phyloP scores from a whole-genome alignment of 2,888 invertebrate species.

The Meteorus colon region DNA sequence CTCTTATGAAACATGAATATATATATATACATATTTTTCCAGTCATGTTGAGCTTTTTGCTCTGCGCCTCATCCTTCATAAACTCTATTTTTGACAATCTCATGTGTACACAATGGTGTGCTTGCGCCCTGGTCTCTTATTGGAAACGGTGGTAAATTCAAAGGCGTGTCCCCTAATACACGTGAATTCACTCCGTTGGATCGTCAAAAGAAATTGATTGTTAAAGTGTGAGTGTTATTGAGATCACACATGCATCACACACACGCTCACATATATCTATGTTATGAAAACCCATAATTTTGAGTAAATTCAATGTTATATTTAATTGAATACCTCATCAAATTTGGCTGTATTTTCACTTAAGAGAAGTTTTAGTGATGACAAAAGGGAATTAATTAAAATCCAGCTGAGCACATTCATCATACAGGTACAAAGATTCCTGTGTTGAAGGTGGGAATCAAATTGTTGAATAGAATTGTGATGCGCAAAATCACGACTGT shows the following conservation, averaged over 20 bases:
- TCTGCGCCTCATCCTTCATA: neutral
- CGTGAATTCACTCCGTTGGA: slow-evolving; percentile 24
- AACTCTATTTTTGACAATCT: slow-evolving; percentile 17
- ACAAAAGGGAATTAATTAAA: too few species aligned
- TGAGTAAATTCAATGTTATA: too few species aligned
- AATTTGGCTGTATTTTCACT: neutral
- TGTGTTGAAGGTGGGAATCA: neutral
- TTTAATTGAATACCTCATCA: neutral
- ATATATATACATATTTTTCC: neutral
- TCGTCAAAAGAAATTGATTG: slow-evolving; percentile 5
- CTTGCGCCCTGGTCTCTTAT: slow-evolving; percentile 4
- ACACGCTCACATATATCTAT: too few species aligned
- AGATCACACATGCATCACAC: too few species aligned
- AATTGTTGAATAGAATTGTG: slow-evolving; percentile 43
- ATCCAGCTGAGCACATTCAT: too few species aligned
- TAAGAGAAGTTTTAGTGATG: too few species aligned
- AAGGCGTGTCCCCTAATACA: slow-evolving; percentile 23
- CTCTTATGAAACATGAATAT: neutral
- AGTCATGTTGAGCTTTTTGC: neutral
- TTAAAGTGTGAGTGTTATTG: neutral
- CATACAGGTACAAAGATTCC: too few species aligned
- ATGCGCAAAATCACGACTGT: slow-evolving; percentile 52
- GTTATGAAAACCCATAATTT: too few species aligned
- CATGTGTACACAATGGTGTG: slow-evolving; percentile 10
- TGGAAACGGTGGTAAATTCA: slow-evolving; percentile 13